Evolutionary conservation across 2,888 invertebrate species (phyloP).

Genomic region (Campoplex nolae): DNA sequence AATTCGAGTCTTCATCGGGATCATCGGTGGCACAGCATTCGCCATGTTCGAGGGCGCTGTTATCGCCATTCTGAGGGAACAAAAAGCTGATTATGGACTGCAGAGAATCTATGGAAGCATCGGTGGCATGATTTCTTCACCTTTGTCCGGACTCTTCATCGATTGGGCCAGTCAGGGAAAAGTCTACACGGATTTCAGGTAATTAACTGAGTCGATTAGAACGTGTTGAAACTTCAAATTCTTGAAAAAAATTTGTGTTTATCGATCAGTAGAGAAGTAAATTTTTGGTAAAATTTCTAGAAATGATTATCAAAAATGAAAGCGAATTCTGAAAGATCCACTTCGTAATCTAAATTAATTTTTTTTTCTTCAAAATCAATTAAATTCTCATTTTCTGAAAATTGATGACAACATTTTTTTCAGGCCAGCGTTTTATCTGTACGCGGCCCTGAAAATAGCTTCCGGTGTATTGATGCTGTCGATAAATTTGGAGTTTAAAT

Average conservation of each 20-base stretch:
- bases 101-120: constrained; percentile 91
- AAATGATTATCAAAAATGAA: not conserved
- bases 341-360: not conserved
- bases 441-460: constrained; percentile 89
- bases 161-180: constrained; percentile 90
- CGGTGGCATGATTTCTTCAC: constrained; percentile 93
- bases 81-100: constrained; percentile 91
- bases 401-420: constrained; percentile 69
- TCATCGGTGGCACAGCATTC: constrained; percentile 91
- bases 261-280: too few relatives aligned
- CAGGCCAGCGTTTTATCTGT: constrained; percentile 92
- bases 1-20: constrained; percentile 87
- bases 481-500: constrained; percentile 91
- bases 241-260: not conserved
- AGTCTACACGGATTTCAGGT: constrained; percentile 91
- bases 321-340: too few relatives aligned
- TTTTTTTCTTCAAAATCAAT: not conserved
- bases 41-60: constrained; percentile 94
- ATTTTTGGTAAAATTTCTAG: not conserved
- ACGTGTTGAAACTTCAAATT: not conserved
- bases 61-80: constrained; percentile 90
- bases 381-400: not conserved
- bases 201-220: constrained; percentile 44
- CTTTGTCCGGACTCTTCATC: constrained; percentile 90
- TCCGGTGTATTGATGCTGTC: constrained; percentile 89